Base-by-base conservation (phyloP, 2,888 invertebrate genomes). In the Nomada fucata region DNA sequence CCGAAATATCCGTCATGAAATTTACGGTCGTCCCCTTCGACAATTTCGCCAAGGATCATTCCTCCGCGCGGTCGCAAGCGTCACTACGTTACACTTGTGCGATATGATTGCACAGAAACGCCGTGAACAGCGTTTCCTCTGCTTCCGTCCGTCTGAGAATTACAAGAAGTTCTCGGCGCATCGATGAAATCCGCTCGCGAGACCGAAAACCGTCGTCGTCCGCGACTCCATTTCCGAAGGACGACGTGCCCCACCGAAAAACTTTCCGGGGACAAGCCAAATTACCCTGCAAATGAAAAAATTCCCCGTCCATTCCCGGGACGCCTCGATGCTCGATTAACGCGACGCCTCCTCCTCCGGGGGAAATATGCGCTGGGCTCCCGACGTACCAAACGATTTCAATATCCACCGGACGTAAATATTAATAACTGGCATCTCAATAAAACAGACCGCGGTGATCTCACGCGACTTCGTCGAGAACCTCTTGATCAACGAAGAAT, bases 31-130 rank as follows among this genome's bases (percentile, higher is more conserved):
- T 15, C 15, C 44, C 26, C 15, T 64, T 64, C 20, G 64, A 72
- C 44, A 44, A 55, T 72, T 72, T 64, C 53, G 2, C 53, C 52
- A 29, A 72, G 55, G 64, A 53, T 64, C 64, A 18, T 47, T 47
- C 5, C 13, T 44, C 53, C 36, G 18, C 23, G 26, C 2, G 53
- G 0, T 9, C 18, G 53, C 20, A 3, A 50, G 20, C n/a, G 11
- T 10, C 2, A 2, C 20, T 10, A 2, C 13, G n/a, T 36, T 36
- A 67, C 50, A 47, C 36, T 67, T 23, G 9, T 10, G 29, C 2
- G 13, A 29, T 36, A 36, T 52, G 18, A 1, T 18, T 52, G 18
- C 2, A 1, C 0, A 3, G 50, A 23, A 23, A 23, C 67, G 36
- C 5, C 20, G 15, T 10, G 4, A 20, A 23, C 52, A 52, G 26